Conservation (phyloP, 1,140 invertebrate genomes). For the Lepidurus packardi region DNA sequence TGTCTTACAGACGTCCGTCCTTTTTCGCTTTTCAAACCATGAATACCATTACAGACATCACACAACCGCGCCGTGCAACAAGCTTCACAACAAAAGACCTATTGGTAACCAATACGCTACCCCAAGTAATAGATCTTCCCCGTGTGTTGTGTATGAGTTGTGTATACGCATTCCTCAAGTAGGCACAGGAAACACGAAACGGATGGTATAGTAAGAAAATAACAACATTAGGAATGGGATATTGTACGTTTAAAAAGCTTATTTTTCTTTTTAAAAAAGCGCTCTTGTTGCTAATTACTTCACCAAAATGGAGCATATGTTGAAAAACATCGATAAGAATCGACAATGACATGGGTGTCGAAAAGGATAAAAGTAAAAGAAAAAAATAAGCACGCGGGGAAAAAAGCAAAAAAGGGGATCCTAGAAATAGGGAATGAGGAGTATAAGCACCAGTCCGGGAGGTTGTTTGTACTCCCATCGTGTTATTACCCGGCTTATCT, state of each 20-base stretch:
- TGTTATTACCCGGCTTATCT: not conserved
- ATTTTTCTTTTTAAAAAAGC: not conserved
- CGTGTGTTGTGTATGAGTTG: not conserved
- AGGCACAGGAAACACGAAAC: not conserved
- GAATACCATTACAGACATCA: not conserved
- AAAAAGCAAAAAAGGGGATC: not conserved
- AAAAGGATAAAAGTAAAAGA: too few species aligned
- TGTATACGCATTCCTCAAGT: not conserved
- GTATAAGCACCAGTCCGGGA: not conserved
- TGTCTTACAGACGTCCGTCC: conserved; percentile 12
- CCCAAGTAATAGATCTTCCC: not conserved
- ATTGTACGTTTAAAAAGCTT: not conserved
- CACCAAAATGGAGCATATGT: conserved; percentile 13
- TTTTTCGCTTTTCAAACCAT: not conserved
- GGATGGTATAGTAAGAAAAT: not conserved
- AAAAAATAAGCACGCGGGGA: too few species aligned
- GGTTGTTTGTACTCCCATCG: too few species aligned
- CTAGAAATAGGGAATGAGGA: not conserved
- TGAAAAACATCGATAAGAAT: not conserved
- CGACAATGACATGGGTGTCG: too few species aligned
- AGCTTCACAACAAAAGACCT: not conserved
- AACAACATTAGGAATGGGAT: not conserved
- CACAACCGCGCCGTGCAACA: not conserved
- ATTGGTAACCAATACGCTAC: conserved; percentile 3
- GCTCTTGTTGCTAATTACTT: not conserved